Percentiles rank a stretch among this genome's conserved stretches.
These are phyloP conservation scores for Apomyelois bistriatella DNA, from an alignment of 2,888 invertebrate species.

Conservation along the genomic window DNA sequence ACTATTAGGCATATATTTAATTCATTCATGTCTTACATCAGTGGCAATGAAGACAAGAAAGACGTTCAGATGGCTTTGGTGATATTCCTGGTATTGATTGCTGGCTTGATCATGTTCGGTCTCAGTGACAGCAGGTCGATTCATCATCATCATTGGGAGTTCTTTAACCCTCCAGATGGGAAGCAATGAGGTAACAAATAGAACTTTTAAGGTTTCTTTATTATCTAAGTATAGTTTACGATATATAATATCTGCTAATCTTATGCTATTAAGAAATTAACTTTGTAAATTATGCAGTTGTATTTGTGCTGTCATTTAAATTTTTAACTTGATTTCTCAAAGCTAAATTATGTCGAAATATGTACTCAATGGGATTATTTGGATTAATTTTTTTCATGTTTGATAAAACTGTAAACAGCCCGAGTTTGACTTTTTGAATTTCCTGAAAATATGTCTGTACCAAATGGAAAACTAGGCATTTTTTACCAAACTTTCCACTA, in stretches of 20 bases:
- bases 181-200: slow-evolving; percentile 45
- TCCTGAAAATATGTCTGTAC: slow-evolving; percentile 16
- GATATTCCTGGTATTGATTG: slow-evolving; percentile 88
- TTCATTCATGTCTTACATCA: slow-evolving; percentile 81
- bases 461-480: slow-evolving; percentile 36
- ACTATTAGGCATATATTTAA: slow-evolving; percentile 85
- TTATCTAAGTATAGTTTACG: neutral
- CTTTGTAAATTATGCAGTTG: neutral
- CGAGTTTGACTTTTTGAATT: neutral
- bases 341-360: neutral
- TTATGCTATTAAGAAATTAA: neutral
- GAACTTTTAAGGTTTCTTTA: neutral
- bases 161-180: slow-evolving; percentile 89
- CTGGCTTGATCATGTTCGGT: slow-evolving; percentile 87
- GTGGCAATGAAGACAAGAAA: slow-evolving; percentile 83
- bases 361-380: neutral
- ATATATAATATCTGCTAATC: neutral
- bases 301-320: neutral
- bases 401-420: too few relatives aligned
- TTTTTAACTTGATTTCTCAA: neutral
- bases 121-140: slow-evolving; percentile 85
- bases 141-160: slow-evolving; percentile 93
- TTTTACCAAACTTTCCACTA: slow-evolving; percentile 50
- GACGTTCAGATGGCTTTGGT: slow-evolving; percentile 88
- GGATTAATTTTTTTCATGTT: neutral